Percentiles rank a stretch among this genome's conserved stretches.
These are phyloP conservation scores for Chaetorhynchus papuensis DNA, from an alignment of 2,113 vertebrate species.

Conservation along the genomic window DNA sequence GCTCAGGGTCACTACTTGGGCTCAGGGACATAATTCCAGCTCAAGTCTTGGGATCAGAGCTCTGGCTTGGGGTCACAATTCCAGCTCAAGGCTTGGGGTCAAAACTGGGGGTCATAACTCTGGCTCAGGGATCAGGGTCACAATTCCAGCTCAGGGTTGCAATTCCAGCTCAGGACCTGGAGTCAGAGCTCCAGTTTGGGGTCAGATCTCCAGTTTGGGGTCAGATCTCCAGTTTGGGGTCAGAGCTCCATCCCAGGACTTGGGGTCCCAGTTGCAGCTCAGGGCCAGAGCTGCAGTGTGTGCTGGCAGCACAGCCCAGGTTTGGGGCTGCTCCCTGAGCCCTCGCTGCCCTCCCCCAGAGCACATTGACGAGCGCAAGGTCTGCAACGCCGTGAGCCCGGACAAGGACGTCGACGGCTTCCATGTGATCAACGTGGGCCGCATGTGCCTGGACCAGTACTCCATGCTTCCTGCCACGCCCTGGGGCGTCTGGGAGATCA, in stretches of 20 bases:
- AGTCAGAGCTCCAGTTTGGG: neutral
- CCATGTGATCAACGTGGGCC: conserved; percentile 91
- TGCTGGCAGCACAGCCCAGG: neutral
- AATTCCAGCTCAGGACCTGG: too few species aligned
- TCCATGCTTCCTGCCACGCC: conserved; percentile 95
- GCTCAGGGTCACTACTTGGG: too few species aligned
- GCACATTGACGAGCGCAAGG: conserved; percentile 87
- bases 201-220: too few species aligned
- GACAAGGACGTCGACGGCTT: conserved; percentile 96
- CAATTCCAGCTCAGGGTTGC: too few species aligned
- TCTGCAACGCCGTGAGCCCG: conserved; percentile 91
- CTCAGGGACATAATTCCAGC: too few species aligned
- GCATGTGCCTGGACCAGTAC: conserved; percentile 93
- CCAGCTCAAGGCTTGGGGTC: neutral
- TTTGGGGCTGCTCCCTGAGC: neutral
- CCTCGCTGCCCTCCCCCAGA: conserved; percentile 61
- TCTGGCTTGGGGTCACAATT: neutral
- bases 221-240: too few species aligned
- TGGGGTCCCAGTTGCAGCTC: neutral
- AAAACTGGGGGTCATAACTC: too few species aligned
- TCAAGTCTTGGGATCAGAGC: neutral
- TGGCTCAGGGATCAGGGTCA: too few species aligned
- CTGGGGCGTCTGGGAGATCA: conserved; percentile 95
- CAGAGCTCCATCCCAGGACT: neutral
- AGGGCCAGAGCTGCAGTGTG: neutral